Evolutionary conservation across 2,797 vertebrate genomes (phyloP), one percentile per base, ranked within the genome.

Genomic region (Clamator glandarius): DNA sequence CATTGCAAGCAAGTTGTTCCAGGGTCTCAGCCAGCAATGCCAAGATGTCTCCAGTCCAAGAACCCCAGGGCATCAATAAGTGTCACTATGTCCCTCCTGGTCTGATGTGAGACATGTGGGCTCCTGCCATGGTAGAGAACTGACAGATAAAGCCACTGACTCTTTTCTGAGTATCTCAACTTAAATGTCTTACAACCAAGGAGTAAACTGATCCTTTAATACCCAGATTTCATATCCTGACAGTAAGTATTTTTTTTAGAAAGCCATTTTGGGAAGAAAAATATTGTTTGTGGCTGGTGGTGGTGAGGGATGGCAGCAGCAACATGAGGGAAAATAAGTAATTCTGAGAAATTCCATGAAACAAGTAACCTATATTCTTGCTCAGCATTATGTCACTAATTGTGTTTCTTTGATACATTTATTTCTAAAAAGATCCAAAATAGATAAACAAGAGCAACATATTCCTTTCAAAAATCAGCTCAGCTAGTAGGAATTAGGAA

Each of bases 41-140:
- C 0, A 1, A 35, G n/a, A 42, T 0, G 1, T 62, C 26, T 66
- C 51, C 72, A 89, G 15, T 14, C 28, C 39, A 36, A 58, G 18
- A 79, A 7, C 12, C 46, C 63, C 24, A 58, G n/a, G 0, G 0
- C 41, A 85, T 36, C 67, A 58, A 6, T 14, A 18, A 57, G 31
- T n/a, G 72, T 24, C 23, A 42, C 20, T 13, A 59, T 35, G 68
- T 83, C 51, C n/a, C 61, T 77, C 42, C 48, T 0, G 0, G 11
- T 54, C 55, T 51, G 61, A 15, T 62, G 33, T 0, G 0, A 64
- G 31, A 7, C n/a, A 57, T 31, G 20, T 29, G 51, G 36, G 61
- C 36, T 81, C 24, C 54, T 86, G 54, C 59, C 44, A 7, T 9
- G 50, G n/a, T 23, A 78, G 26, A 72, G 8, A 78, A 44, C 66